These are phyloP conservation scores for Parasteatoda tepidariorum DNA, from an alignment of 1,140 invertebrate genomes.

Conservation along the genomic window DNA sequence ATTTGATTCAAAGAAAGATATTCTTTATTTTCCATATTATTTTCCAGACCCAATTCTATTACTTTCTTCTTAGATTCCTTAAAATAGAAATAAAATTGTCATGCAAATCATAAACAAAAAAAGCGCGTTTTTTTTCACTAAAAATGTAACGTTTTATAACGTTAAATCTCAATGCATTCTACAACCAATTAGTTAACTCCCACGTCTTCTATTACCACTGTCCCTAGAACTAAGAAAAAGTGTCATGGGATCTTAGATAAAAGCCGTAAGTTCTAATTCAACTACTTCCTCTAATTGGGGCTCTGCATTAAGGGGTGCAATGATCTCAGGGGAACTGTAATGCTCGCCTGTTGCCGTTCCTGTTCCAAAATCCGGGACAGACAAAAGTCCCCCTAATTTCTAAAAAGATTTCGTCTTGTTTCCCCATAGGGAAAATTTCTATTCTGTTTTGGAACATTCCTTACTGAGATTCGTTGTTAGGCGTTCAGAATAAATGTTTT, in stretches of 20 bases:
- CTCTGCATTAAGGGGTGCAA: too few species aligned
- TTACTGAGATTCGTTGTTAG: too few species aligned
- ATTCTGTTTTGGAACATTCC: slow-evolving; percentile 1
- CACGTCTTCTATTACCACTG: slow-evolving; percentile 3
- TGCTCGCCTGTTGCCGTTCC: not conserved
- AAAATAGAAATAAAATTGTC: too few species aligned
- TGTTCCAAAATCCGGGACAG: slow-evolving; percentile 12
- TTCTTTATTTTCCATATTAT: too few species aligned
- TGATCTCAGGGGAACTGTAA: not conserved
- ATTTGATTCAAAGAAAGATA: too few species aligned
- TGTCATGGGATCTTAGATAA: not conserved
- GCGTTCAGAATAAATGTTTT: too few species aligned
- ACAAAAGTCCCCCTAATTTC: slow-evolving; percentile 11
- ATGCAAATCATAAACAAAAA: too few species aligned
- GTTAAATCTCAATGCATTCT: too few species aligned
- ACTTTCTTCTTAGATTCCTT: too few species aligned
- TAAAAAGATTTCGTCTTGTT: slow-evolving; percentile 26
- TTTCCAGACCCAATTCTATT: too few species aligned
- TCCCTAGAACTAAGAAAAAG: not conserved
- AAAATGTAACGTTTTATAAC: too few species aligned
- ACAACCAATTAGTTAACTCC: slow-evolving; percentile 17
- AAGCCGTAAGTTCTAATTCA: not conserved
- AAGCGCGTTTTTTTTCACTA: too few species aligned
- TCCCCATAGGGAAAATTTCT: slow-evolving; percentile 19
- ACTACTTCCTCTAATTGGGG: slow-evolving; percentile 35